A percentile compares a stretch with the other conserved stretches of the same genome.
phyloP scores from a whole-genome alignment of 1,140 invertebrate genomes.

The Notospermus geniculatus region DNA sequence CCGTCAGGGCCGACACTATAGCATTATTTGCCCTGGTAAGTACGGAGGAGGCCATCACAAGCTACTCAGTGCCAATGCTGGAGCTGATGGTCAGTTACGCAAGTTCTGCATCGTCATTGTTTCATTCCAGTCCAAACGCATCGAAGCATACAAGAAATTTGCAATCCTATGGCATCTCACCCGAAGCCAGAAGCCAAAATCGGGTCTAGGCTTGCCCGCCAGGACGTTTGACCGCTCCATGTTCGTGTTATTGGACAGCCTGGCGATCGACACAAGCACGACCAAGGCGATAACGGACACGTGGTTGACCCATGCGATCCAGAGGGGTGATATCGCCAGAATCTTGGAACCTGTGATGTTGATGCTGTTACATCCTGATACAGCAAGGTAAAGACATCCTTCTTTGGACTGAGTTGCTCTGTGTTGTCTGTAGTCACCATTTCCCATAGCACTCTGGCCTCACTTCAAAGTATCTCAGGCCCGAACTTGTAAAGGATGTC shows the following conservation, averaged over 20 bases:
- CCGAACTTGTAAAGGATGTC: too few relatives aligned
- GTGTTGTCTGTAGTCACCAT: too few relatives aligned
- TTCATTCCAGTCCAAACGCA: conserved; percentile 57
- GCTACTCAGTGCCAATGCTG: too few relatives aligned
- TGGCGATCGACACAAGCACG: conserved; percentile 69
- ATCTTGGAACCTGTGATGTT: conserved; percentile 77
- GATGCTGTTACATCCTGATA: conserved; percentile 77
- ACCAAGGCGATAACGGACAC: conserved; percentile 70
- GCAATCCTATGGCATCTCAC: conserved; percentile 78
- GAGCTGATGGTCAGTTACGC: too few relatives aligned
- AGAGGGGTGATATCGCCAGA: conserved; percentile 73
- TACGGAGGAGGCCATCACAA: too few relatives aligned
- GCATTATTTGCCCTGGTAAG: too few relatives aligned
- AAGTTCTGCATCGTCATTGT: background rate
- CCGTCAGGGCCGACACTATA: too few relatives aligned
- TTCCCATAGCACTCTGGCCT: too few relatives aligned
- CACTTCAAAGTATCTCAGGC: too few relatives aligned
- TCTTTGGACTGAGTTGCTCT: too few relatives aligned
- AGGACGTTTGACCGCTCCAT: conserved; percentile 67
- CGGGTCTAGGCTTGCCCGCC: conserved; percentile 57
- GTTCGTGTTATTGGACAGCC: conserved; percentile 75
- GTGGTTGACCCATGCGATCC: conserved; percentile 71
- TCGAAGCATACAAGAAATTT: conserved; percentile 73
- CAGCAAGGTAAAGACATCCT: conserved; percentile 70
- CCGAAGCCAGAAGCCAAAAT: conserved; percentile 61